Evolutionary conservation across 2,888 invertebrate species (phyloP).

Genomic region (Aleiodes leptofemur): DNA sequence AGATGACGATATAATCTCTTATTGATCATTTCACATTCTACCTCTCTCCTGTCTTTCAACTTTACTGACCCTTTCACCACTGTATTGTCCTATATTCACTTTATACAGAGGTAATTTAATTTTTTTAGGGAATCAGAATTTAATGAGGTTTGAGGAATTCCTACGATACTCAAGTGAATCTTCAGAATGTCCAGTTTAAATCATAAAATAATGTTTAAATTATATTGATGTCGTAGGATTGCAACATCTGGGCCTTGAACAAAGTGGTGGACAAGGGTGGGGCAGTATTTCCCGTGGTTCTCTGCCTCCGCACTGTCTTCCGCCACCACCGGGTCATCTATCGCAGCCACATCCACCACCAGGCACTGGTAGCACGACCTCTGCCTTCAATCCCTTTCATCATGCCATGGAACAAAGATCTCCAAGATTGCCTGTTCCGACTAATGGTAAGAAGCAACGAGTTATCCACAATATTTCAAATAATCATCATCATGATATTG

Average conservation of each 20-base stretch:
- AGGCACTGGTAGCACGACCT: slow-evolving; percentile 57
- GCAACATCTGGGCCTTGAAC: slow-evolving; percentile 72
- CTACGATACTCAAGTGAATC: too few relatives aligned
- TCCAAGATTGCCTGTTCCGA: slow-evolving; percentile 67
- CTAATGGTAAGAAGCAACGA: slow-evolving; percentile 58
- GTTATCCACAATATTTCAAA: neutral
- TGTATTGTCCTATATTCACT: slow-evolving; percentile 4
- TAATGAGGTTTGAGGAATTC: neutral
- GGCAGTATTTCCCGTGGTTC: slow-evolving; percentile 70
- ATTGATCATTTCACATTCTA: slow-evolving; percentile 67
- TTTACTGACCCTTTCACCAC: neutral
- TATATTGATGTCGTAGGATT: slow-evolving; percentile 59
- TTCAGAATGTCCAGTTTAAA: too few relatives aligned
- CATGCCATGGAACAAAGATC: slow-evolving; percentile 72
- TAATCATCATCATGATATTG: neutral
- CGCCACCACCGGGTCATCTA: slow-evolving; percentile 71
- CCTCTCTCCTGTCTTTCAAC: slow-evolving; percentile 25
- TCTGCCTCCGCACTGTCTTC: slow-evolving; percentile 73
- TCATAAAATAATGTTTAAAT: too few relatives aligned
- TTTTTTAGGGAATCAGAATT: slow-evolving; percentile 14
- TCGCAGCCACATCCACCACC: slow-evolving; percentile 69
- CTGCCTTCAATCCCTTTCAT: slow-evolving; percentile 74
- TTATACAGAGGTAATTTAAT: slow-evolving; percentile 9
- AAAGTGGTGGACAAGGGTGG: slow-evolving; percentile 72
- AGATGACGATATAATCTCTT: slow-evolving; percentile 73